Base-by-base conservation (phyloP, 1,140 invertebrate species). In the Drosophila pseudoobscura region DNA sequence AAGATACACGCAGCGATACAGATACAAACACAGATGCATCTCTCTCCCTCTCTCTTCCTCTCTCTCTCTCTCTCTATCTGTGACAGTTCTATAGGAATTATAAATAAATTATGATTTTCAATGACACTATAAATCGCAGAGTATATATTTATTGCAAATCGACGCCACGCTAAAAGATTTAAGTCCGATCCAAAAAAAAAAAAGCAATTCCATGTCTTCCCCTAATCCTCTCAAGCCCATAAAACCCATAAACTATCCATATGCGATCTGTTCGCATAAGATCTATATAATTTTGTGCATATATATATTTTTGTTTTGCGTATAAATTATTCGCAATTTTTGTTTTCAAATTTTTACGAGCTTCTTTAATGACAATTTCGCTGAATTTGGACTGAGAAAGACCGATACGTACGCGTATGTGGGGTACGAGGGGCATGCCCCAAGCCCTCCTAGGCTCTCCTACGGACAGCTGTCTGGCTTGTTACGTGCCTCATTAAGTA, bases 401-500 rank as follows among this genome's bases (percentile, higher is more conserved):
- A 56, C 35, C 54, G 55, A 47, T 26, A 29, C 13, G 35, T 11
- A 24, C 39, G 26, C 2, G 31, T 24, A 7, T 35, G 47, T 9
- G 35, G 9, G 26, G 53, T 8, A 11, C 1, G 29, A 13, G 11
- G 43, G 15, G 15, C 50, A 20, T 41, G 15, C n/a, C 24, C 44
- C 20, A 31, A 24, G 7, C 24, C 6, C 24, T 4, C 24, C 9
- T 20, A 9, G 17, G 2, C n/a, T 41, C 11, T 8, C 39, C 66
- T 5, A 9, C 39, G 20, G 17, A 41, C 53, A 47, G 58, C 70
- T 76, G 65, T 44, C 57, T 56, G 47, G 60, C 68, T 71, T 85
- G 77, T 87, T 87, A 85, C 73, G 80, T 85, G 80, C 78, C 82
- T 85, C 80, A 87, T 85, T 85, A 85, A 87, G 80, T 87, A 71